phyloP scores from a whole-genome alignment of 2,888 invertebrate species.

The Nemotelus nigrinus region DNA sequence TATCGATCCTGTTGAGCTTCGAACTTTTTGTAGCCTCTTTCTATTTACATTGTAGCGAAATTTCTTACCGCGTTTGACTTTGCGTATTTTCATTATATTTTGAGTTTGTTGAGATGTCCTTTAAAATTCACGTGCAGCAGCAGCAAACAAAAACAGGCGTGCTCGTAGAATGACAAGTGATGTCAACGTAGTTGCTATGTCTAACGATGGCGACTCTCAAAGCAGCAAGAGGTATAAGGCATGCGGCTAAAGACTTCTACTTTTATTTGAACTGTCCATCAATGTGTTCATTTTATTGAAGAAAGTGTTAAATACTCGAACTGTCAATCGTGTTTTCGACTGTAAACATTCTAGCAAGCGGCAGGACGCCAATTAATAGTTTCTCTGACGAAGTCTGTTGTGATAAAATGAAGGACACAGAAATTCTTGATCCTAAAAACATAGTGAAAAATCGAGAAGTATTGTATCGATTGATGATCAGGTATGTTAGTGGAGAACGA shows the following conservation, averaged over 20 bases:
- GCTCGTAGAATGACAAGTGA: neutral
- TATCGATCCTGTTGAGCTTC: constrained; percentile 73
- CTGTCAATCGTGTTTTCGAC: no score
- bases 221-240: no score
- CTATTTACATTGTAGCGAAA: constrained; percentile 78
- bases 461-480: constrained; percentile 91
- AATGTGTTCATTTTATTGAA: no score
- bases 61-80: constrained; percentile 72
- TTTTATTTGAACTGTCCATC: no score
- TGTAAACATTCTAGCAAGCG: no score
- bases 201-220: neutral
- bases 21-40: constrained; percentile 75
- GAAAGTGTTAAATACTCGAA: no score
- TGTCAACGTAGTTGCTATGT: constrained; percentile 9
- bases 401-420: constrained; percentile 61
- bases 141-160: neutral
- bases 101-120: no score
- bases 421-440: constrained; percentile 74
- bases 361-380: no score
- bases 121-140: constrained; percentile 2
- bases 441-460: constrained; percentile 88
- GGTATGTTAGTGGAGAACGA: constrained; percentile 67
- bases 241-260: no score
- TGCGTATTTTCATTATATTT: constrained; percentile 67
- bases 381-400: no score